phyloP scores from a whole-genome alignment of 2,113 vertebrate genomes.

The Scolopax mira region DNA sequence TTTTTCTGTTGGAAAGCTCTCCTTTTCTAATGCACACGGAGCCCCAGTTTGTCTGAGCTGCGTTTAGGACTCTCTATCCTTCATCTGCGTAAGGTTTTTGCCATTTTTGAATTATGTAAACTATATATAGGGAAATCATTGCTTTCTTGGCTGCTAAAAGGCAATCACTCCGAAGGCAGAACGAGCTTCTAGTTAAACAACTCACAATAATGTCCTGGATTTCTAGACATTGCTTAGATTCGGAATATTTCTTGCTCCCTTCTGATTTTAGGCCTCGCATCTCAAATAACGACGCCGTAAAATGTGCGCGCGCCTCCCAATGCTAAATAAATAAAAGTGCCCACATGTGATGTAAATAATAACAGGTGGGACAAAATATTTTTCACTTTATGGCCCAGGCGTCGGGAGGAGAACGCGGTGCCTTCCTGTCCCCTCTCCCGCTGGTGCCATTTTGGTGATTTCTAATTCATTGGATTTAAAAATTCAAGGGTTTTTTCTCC shows the following conservation, averaged over 20 bases:
- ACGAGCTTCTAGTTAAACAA: neutral
- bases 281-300: neutral
- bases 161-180: neutral
- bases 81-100: neutral
- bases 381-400: neutral
- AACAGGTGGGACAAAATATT: neutral
- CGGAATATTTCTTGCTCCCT: neutral
- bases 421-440: neutral
- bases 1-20: neutral
- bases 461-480: neutral
- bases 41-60: neutral
- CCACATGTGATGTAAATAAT: neutral
- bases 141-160: neutral
- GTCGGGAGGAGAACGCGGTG: fast-evolving
- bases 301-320: neutral
- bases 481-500: neutral
- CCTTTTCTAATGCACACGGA: neutral
- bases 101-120: neutral
- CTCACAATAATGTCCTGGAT: neutral
- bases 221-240: neutral
- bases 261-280: neutral
- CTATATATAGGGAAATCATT: neutral
- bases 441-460: neutral
- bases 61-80: neutral
- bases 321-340: neutral